Conservation (phyloP, 1,140 invertebrate genomes). For the Drosophila albomicans region DNA sequence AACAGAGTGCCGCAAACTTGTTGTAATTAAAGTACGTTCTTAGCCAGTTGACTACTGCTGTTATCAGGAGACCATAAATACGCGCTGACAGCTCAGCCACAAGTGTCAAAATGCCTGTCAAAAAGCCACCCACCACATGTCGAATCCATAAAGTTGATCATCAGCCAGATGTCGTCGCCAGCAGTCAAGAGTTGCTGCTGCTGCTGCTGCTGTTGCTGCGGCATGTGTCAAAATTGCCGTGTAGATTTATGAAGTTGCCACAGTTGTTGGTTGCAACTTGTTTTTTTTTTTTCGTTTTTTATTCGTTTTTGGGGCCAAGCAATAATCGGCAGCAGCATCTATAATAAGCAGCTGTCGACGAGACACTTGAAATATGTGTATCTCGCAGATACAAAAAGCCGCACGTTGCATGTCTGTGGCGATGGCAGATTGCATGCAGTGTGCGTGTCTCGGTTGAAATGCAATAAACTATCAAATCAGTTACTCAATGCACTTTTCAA, state of each 20-base stretch:
- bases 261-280: constrained; percentile 11
- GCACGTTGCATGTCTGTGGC: constrained; percentile 57
- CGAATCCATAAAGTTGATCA: constrained; percentile 46
- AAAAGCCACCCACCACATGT: constrained; percentile 70
- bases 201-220: constrained; percentile 28
- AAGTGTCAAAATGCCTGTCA: constrained; percentile 76
- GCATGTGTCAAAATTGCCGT: constrained; percentile 61
- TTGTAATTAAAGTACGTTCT: constrained; percentile 65
- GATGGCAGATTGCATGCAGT: constrained; percentile 40
- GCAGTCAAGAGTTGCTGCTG: constrained; percentile 33
- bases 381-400: constrained; percentile 55
- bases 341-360: constrained; percentile 80
- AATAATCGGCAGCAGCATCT: constrained; percentile 68
- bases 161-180: constrained; percentile 19
- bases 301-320: constrained; percentile 48
- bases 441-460: constrained; percentile 31
- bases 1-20: constrained; percentile 52
- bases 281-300: not conserved
- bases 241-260: constrained; percentile 73
- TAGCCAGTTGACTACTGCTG: constrained; percentile 23
- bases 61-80: constrained; percentile 60
- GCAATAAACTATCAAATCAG: constrained; percentile 18
- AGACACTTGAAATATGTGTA: constrained; percentile 77
- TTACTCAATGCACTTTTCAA: constrained; percentile 56
- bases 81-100: constrained; percentile 60